Percentiles rank a stretch among this genome's conserved stretches.
Evolutionary conservation across 2,888 invertebrate genomes (phyloP).

Genomic region (Uropetala carovei): DNA sequence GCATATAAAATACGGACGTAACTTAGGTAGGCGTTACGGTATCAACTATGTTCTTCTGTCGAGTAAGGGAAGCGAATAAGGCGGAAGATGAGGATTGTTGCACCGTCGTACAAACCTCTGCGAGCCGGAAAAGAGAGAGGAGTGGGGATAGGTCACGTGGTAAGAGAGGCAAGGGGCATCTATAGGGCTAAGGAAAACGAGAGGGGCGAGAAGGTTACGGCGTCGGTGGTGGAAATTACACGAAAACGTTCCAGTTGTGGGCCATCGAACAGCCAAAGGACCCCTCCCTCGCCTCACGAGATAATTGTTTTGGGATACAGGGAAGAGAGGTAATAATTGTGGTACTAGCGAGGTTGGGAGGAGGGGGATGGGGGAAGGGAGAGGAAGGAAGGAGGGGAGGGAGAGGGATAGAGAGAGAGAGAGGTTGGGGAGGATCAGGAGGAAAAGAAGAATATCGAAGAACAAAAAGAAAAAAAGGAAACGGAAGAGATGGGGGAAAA

Average conservation of each 20-base stretch:
- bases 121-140: background rate
- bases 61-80: background rate
- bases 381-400: background rate
- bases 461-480: background rate
- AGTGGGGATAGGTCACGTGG: background rate
- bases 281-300: slow-evolving; percentile 52
- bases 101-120: background rate
- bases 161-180: background rate
- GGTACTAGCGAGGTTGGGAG: background rate
- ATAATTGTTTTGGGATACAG: slow-evolving; percentile 56
- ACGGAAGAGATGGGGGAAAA: background rate
- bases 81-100: background rate
- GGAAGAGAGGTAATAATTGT: background rate
- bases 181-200: background rate
- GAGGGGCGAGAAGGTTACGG: background rate
- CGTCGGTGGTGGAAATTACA: slow-evolving; percentile 54
- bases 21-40: no score
- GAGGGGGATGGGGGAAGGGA: background rate
- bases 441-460: slow-evolving; percentile 22
- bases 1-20: no score
- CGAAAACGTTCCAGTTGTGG: slow-evolving; percentile 63
- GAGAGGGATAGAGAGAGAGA: background rate
- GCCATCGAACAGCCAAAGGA: background rate
- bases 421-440: no score
- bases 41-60: background rate